Evolutionary conservation across 2,888 invertebrate species (phyloP), one percentile per base, ranked within the genome.

Genomic region (Pyrochroa serraticornis): DNA sequence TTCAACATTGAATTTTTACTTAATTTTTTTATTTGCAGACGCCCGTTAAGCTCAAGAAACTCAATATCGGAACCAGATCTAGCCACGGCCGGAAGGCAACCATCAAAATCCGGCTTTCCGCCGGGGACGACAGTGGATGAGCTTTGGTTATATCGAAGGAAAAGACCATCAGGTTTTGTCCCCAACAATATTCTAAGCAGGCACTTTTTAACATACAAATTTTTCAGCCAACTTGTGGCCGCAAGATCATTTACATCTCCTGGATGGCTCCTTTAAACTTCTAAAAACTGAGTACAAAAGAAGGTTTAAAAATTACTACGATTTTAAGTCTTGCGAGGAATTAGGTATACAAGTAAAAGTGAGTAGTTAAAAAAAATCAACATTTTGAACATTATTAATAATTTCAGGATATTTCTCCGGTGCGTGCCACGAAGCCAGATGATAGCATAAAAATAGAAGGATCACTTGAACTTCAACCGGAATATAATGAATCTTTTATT

Each of bases 61-160:
- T 60, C 60, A 1, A 6, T 22, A 7, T 60, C 60, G 7, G 60
- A 56, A 33, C 56, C 56, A 7, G 38, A 60, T 41, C 38, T 60
- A 47, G 39, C 35, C 44, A 60, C 60, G 53, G 49, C 53, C 6
- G 41, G 50, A 8, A 14, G 37, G 36, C 33, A 33, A 12, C 12
- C 5, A 13, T 32, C 13, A 14, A 55, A 68, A 51, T 62, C 65
- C 67, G 77, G 77, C 50, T 79, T 82, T 62, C 78, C 81, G 59
- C 82, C 82, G 31, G 80, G 82, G 14, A 71, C 80, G 42, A 82
- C 82, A n/a, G 83, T 84, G 38, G 84, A 84, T 68, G 82, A 83
- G 63, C 72, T 84, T 44, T 78, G 78, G 41, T 77, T 79, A 52
- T 83, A 81, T 68, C 78, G 83, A 32, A 78, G 82, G 47, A 79